Base-by-base conservation (phyloP, 2,888 invertebrate species). In the Sisyra terminalis region DNA sequence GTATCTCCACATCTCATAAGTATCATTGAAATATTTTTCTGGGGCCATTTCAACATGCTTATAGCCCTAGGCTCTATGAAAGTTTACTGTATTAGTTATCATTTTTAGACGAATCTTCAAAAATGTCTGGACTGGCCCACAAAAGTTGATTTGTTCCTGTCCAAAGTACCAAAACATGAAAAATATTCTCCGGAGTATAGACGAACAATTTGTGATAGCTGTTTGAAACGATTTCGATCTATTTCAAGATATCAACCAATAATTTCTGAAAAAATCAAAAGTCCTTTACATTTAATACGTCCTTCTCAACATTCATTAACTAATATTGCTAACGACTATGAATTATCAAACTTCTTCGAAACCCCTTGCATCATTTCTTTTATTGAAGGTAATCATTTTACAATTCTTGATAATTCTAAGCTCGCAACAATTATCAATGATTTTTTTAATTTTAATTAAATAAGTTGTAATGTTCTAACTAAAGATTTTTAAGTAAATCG, bases 361-460 rank as follows among this genome's bases (percentile, higher is more conserved):
- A 65, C 66, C 1, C 64, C 65, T 2, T 67, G 82, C 0, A 66
- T 67, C 1, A 63, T 81, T 0, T 69, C 73, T 50, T 69, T 67
- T 39, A 62, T 80, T n/a, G 78, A 81, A 52, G 85, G 84, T 8
- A 78, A 78, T 53, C 85, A 86, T 52, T 57, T 70, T 0, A 72
- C 73, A 32, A 78, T 85, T 51, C 54, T 84, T 49, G 74, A 80
- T 10, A 78, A 75, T 24, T 7, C 24, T 3, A 7, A 24, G 7
- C 24, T 24, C 7, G 7, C 5, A 3, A 24, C 7, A 24, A 7
- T 24, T 24, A 5, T 24, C 3, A 24, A 24, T 7, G 24, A 24
- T 5, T 24, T 24, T 24, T 24, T 24, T 24, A 24, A 3, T 24
- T 3, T n/a, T n/a, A n/a, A n/a, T n/a, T n/a, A n/a, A n/a, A n/a